Evolutionary conservation across 2,797 vertebrate species (phyloP), one percentile per base, ranked within the genome.

Genomic region (Staurois parvus): DNA sequence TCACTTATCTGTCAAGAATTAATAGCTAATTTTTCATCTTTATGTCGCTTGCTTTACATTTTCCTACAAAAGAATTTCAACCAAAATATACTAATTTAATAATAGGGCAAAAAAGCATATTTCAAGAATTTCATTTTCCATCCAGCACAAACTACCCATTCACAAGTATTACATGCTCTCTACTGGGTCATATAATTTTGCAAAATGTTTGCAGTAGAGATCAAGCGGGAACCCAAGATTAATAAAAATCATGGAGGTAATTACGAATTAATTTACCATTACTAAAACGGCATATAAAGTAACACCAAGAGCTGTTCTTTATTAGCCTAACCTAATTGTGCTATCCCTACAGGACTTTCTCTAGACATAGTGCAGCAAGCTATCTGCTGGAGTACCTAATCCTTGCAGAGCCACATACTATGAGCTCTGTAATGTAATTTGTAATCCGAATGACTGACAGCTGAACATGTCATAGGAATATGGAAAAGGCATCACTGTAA

Each of bases 1-100:
- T 76, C 66, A 77, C 59, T 84, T 84, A 84, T 77, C 82, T 84
- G 19, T 56, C 62, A 76, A 84, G 66, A 76, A 84, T 84, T 76
- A 84, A 69, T 59, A 69, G 66, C 42, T 59, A 42, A 70, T 76
- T 69, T 84, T 76, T 84, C 82, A 70, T 70, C 67, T 77, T 84
- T 70, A 84, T 77, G 64, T 40, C 45, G 3, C n/a, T 48, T 84
- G 73, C 74, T 84, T 76, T 77, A 76, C 72, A 69, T 66, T 84
- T 77, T 29, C 30, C 74, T 77, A 70, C 74, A 70, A 70, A 52
- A 56, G 64, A 77, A 76, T 37, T 37, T 62, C 45, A 77, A 70
- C 82, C 74, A 37, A 84, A 83, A 76, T 37, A 84, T 70, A 70
- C 30, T 70, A 77, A 77, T 77, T 56, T 77, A 77, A 76, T 76